phyloP scores from a whole-genome alignment of 2,113 vertebrate genomes.

The Leptodactylus fuscus region DNA sequence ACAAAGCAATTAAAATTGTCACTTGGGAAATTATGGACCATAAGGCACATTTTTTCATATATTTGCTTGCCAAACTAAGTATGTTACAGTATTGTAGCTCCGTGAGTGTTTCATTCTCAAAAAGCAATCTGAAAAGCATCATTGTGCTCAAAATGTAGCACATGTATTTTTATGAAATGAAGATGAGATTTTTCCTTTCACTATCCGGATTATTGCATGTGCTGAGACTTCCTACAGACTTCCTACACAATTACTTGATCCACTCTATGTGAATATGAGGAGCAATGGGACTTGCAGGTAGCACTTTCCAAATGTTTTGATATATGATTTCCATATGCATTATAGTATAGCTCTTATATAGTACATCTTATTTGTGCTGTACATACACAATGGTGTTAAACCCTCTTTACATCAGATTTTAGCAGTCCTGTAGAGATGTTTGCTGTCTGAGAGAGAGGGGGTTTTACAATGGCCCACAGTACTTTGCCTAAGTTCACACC shows the following conservation, averaged over 20 bases:
- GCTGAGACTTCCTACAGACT: too few species aligned
- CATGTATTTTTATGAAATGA: not conserved
- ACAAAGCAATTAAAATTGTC: slow-evolving; percentile 55
- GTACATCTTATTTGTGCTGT: too few species aligned
- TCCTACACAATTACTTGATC: not conserved
- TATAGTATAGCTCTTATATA: not conserved
- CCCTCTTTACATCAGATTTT: too few species aligned
- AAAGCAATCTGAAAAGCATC: slow-evolving; percentile 14
- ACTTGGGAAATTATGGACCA: slow-evolving; percentile 48
- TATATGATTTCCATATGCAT: not conserved
- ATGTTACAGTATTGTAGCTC: slow-evolving; percentile 6
- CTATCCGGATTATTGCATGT: not conserved
- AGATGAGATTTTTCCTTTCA: not conserved
- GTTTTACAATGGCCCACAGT: too few species aligned
- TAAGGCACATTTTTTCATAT: slow-evolving; percentile 17
- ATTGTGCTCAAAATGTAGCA: not conserved
- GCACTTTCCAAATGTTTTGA: not conserved
- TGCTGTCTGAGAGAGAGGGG: too few species aligned
- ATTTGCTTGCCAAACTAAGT: slow-evolving; percentile 13
- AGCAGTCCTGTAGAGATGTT: too few species aligned
- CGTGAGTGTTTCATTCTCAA: slow-evolving; percentile 9
- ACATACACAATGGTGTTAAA: too few species aligned
- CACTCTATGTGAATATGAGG: not conserved
- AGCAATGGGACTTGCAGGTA: not conserved
- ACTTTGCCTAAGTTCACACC: too few species aligned